Conservation (phyloP, 2,113 vertebrate species). For the Osmerus eperlanus region DNA sequence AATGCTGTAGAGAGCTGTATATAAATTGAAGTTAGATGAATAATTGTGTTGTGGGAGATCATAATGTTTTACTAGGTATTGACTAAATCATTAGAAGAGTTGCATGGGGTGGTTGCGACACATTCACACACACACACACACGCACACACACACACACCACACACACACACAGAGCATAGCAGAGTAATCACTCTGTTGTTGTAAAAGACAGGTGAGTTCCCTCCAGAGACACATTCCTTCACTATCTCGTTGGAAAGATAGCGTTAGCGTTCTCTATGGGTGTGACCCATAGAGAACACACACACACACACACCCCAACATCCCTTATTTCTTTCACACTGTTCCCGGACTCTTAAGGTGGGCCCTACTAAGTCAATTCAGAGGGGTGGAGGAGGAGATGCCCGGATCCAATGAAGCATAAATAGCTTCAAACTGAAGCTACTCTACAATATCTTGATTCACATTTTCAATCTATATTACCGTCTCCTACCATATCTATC, state of each 20-base stretch:
- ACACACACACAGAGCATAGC: not conserved
- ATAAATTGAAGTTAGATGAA: slow-evolving; percentile 55
- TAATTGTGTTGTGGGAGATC: slow-evolving; percentile 53
- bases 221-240: slow-evolving; percentile 49
- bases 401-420: slow-evolving; percentile 23
- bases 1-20: slow-evolving; percentile 38
- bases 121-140: slow-evolving; percentile 4
- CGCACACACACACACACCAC: no score
- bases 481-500: slow-evolving; percentile 1
- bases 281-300: slow-evolving; percentile 42
- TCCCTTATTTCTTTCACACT: slow-evolving; percentile 43
- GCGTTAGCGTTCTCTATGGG: slow-evolving; percentile 56
- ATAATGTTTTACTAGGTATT: slow-evolving; percentile 53
- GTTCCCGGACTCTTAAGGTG: slow-evolving; percentile 40
- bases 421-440: slow-evolving; percentile 39
- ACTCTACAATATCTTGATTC: slow-evolving; percentile 45
- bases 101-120: slow-evolving; percentile 42
- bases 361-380: slow-evolving; percentile 49
- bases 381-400: slow-evolving; percentile 29
- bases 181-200: not conserved
- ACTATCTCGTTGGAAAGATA: slow-evolving; percentile 54
- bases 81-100: slow-evolving; percentile 46
- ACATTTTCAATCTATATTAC: slow-evolving; percentile 19
- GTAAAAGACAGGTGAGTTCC: not conserved
- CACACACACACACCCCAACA: slow-evolving; percentile 9